Base-by-base conservation (phyloP, 2,113 vertebrate genomes). In the Coryphaenoides rupestris region DNA sequence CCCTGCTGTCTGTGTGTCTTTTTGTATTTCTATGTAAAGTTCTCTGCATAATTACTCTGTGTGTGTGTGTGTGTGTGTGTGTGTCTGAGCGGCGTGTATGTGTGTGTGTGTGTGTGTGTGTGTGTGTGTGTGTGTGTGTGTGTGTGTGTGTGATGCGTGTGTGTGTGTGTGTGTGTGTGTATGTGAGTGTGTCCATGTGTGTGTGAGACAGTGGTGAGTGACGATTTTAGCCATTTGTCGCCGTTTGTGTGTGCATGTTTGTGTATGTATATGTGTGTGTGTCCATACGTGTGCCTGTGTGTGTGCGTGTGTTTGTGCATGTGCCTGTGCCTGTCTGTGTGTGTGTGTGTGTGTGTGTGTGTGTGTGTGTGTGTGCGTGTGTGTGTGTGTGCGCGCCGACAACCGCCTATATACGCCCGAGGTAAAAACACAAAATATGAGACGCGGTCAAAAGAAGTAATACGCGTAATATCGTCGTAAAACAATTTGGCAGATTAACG, bases 401-500 rank as follows among this genome's bases (percentile, higher is more conserved):
- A n/a, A n/a, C n/a, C n/a, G n/a, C n/a, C n/a, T n/a, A n/a, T n/a
- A n/a, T n/a, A n/a, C n/a, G n/a, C n/a, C n/a, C n/a, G n/a, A n/a
- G n/a, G n/a, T n/a, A n/a, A n/a, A 26, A 26, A 26, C 6, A 40
- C 22, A n/a, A 19, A 52, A 26, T 40, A 21, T 54, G 23, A 73
- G 59, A 76, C 3, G 24, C 49, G 69, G 65, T 21, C n/a, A 12
- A 70, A 78, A 67, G 61, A 63, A 54, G 73, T n/a, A 78, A 63
- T 52, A 40, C 70, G 67, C 82, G 66, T 83, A 82, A 84, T 79
- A 73, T 77, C 84, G 78, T 75, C 79, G 81, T 84, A 78, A 79
- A 82, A 60, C 77, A 85, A 84, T 84, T 84, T 76, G 66, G 72
- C 59, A 77, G 84, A 88, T 84, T 78, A 84, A 87, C 82, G 72